Evolutionary conservation across 2,113 vertebrate species (phyloP).

Genomic region (Urocynchramus pylzowi): DNA sequence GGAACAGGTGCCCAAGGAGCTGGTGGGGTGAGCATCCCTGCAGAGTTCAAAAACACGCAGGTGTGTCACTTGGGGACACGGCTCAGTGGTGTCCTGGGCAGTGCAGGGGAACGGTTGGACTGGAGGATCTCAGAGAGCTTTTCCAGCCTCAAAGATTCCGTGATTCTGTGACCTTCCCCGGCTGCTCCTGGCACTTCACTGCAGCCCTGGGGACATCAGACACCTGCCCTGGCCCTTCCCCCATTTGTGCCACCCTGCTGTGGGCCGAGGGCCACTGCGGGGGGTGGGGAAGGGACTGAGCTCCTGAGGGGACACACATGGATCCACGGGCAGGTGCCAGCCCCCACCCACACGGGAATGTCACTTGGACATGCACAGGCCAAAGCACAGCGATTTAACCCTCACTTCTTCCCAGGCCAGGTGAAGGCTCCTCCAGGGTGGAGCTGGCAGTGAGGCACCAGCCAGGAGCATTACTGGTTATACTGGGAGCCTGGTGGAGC

Average conservation of each 20-base stretch:
- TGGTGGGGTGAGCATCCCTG: no score
- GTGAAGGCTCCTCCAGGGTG: background rate
- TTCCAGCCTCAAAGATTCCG: fast-evolving
- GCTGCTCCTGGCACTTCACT: background rate
- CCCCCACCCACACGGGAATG: no score
- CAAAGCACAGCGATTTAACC: background rate
- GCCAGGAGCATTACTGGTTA: background rate
- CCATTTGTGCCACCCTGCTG: fast-evolving
- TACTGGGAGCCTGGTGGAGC: background rate
- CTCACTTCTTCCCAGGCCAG: background rate
- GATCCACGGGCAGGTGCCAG: background rate
- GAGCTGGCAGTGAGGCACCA: background rate
- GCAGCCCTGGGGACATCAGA: background rate
- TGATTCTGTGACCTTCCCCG: background rate
- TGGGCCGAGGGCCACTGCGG: background rate
- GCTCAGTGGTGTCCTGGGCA: background rate
- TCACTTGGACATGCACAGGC: background rate
- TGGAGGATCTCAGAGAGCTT: background rate
- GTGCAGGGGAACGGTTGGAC: background rate
- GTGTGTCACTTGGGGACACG: background rate
- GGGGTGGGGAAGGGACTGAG: background rate
- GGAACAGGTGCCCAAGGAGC: background rate
- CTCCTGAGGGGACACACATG: background rate
- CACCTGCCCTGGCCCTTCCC: background rate
- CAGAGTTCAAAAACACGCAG: fast-evolving